Base-by-base conservation (phyloP, 1,140 invertebrate species). In the Drosophila prosaltans region DNA sequence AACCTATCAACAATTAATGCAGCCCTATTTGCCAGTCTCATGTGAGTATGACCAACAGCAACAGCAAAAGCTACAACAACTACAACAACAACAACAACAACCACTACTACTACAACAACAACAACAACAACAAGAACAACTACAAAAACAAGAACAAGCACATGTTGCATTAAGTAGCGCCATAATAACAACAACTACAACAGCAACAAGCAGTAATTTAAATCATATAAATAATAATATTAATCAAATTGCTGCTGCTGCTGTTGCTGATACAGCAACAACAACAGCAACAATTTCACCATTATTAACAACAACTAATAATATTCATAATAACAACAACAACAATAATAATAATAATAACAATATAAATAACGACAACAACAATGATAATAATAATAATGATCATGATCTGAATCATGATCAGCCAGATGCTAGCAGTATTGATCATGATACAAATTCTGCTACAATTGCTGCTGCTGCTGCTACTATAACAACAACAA, bases 1-100 rank as follows among this genome's bases (percentile, higher is more conserved):
- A 81, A 97, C 97, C 88, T 98, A 98, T 94, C 97, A 98, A 93
- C 97, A 97, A 94, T 94, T 98, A 93, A 98, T 98, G 97, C 97
- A 98, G 95, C 97, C 97, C 91, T 97, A 96, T 94, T 96, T 97
- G 94, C 96, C 96, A 95, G 96, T 97, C 94, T 97, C 96, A 96
- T 97, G 96, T 97, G 96, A 97, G 96, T 97, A 97, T 95, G 95
- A 94, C 80, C 85, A 82, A 88, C 79, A 80, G 80, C 90, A 86
- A 88, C 80, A 84, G 80, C 82, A 72, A 69, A 80, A 16, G 80
- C 78, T n/a, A 78, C 80, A 41, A 77, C 85, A 62, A 85, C 81
- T 54, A 79, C 80, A 69, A 69, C 79, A 67, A 68, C 77, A 58
- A 51, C 60, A 63, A 65, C 69, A 61, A 67, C 71, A 63, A 58